A percentile compares a stretch with the other conserved stretches of the same genome.
phyloP scores from a whole-genome alignment of 2,797 vertebrate species.

The Podargus strigoides region DNA sequence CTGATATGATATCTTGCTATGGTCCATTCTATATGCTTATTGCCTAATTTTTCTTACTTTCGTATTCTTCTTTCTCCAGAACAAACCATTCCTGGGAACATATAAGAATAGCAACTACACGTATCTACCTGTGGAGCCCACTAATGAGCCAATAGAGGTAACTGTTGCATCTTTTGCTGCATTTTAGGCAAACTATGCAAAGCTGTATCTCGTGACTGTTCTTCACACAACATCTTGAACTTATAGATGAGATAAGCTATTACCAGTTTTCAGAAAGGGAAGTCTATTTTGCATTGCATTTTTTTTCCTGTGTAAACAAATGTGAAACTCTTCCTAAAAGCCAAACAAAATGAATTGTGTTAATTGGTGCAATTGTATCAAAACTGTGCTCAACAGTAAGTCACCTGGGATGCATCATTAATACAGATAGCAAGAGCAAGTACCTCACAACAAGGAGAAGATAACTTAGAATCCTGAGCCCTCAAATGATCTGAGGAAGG shows the following conservation, averaged over 20 bases:
- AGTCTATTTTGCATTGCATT: neutral
- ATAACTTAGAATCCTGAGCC: neutral
- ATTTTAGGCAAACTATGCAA: neutral
- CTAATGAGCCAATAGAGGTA: slow-evolving; percentile 74
- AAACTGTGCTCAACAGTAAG: neutral
- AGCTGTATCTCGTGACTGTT: neutral
- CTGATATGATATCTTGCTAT: neutral
- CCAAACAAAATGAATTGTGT: neutral
- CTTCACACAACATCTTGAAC: neutral
- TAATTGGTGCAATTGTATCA: neutral
- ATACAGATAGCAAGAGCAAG: neutral
- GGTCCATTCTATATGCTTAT: neutral
- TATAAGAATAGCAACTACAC: slow-evolving; percentile 81
- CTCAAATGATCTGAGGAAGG: neutral
- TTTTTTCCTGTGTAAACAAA: neutral
- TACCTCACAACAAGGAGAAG: neutral
- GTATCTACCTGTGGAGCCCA: slow-evolving; percentile 66
- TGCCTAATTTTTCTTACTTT: neutral
- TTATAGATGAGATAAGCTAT: neutral
- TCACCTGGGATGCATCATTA: neutral
- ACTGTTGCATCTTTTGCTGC: neutral
- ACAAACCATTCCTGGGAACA: slow-evolving; percentile 81
- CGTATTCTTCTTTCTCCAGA: slow-evolving; percentile 38
- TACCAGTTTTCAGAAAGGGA: neutral
- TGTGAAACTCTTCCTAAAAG: neutral